These are phyloP conservation scores for Tipula vernalis DNA, from an alignment of 2,888 invertebrate species.

Conservation along the genomic window DNA sequence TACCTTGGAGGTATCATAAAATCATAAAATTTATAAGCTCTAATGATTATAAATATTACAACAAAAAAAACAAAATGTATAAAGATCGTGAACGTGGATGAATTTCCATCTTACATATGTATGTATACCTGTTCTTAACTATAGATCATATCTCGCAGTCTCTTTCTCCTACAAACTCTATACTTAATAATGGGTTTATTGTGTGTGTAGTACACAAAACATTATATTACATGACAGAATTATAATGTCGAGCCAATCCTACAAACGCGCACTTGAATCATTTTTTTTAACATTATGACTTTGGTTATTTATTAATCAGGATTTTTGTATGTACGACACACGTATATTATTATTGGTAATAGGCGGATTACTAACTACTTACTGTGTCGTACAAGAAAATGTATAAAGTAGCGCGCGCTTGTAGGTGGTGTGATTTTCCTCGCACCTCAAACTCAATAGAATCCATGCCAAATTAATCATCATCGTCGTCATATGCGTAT, in stretches of 20 bases:
- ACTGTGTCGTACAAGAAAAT: not conserved
- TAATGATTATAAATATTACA: not conserved
- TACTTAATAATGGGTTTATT: not conserved
- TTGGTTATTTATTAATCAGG: not conserved
- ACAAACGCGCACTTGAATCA: not conserved
- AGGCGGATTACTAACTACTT: not conserved
- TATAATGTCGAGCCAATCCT: not conserved
- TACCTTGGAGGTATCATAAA: not conserved
- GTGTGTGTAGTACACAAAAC: not conserved
- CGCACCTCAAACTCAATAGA: not conserved
- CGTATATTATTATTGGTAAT: not conserved
- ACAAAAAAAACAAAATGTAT: not conserved
- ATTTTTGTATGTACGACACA: not conserved
- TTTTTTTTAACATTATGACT: not conserved
- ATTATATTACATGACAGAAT: not conserved
- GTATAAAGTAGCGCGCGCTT: not conserved
- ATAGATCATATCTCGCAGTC: not conserved
- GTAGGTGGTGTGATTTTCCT: not conserved
- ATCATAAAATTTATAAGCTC: constrained; percentile 4
- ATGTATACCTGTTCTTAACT: not conserved
- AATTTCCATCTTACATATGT: not conserved
- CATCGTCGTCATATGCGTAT: not conserved
- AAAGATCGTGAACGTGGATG: not conserved
- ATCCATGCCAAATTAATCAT: not conserved
- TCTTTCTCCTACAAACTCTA: too few relatives aligned